Percentiles rank a stretch among this genome's conserved stretches.
Conservation (phyloP, 2,797 vertebrate species). For the Pseudomugil tenellus region DNA sequence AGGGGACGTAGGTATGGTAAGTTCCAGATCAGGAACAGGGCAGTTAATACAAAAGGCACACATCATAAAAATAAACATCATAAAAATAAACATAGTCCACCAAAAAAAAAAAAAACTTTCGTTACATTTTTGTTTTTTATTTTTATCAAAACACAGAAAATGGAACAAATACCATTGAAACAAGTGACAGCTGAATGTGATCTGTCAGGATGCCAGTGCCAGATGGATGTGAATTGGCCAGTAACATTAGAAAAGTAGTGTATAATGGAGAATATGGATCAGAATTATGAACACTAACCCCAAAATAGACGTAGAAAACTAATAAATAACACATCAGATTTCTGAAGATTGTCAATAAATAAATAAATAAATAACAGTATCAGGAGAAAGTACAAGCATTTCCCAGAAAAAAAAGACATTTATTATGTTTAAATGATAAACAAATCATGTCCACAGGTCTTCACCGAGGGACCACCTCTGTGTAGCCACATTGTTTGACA, state of each 20-base stretch:
- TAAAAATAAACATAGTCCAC: background rate
- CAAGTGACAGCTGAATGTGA: background rate
- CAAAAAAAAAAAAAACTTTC: background rate
- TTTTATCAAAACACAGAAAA: background rate
- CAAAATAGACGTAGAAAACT: background rate
- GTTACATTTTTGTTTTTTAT: background rate
- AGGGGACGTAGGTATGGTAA: no score
- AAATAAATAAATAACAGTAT: constrained; percentile 25
- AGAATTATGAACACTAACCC: background rate
- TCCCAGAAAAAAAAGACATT: constrained; percentile 36
- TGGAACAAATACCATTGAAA: background rate
- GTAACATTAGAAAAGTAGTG: background rate
- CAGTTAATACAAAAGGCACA: no score
- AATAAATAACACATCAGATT: constrained; percentile 22
- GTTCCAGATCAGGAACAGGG: no score
- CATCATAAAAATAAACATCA: background rate
- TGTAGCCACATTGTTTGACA: constrained; percentile 64
- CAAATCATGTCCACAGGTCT: constrained; percentile 55
- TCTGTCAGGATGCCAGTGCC: background rate
- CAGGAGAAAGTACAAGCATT: constrained; percentile 45
- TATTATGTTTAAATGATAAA: constrained; percentile 44
- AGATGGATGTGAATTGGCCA: no score
- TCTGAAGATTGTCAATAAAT: constrained; percentile 18
- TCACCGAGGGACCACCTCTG: constrained; percentile 66
- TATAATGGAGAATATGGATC: background rate